Evolutionary conservation across 2,797 vertebrate species (phyloP).

Genomic region (Arremon brunneinucha): DNA sequence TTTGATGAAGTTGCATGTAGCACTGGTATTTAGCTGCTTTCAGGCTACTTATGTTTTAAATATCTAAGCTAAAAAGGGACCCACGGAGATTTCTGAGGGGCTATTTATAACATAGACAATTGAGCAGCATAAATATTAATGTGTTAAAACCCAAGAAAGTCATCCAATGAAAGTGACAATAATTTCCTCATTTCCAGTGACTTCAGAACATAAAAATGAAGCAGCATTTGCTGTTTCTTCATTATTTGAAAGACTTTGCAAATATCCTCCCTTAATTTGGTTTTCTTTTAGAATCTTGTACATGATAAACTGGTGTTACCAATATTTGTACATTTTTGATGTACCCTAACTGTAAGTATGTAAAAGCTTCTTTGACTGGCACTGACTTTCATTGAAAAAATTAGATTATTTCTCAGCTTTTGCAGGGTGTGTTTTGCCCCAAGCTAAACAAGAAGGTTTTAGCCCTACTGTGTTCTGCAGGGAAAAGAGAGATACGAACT

Average conservation of each 20-base stretch:
- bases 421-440: slow-evolving; percentile 73
- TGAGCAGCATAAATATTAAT: slow-evolving; percentile 21
- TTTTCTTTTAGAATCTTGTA: slow-evolving; percentile 22
- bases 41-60: not conserved
- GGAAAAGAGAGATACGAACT: slow-evolving; percentile 51
- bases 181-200: slow-evolving; percentile 20
- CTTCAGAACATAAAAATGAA: slow-evolving; percentile 31
- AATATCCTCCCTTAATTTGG: not conserved
- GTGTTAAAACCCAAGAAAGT: slow-evolving; percentile 6
- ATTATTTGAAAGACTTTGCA: not conserved
- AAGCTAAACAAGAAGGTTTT: slow-evolving; percentile 74
- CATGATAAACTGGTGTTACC: slow-evolving; percentile 1
- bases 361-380: slow-evolving; percentile 72
- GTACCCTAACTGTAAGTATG: slow-evolving; percentile 47
- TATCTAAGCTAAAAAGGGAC: not conserved
- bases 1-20: slow-evolving; percentile 13
- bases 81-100: not conserved
- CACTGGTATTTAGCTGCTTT: not conserved
- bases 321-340: slow-evolving; percentile 41
- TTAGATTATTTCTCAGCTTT: slow-evolving; percentile 69
- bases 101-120: slow-evolving; percentile 1
- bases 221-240: not conserved
- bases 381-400: slow-evolving; percentile 76
- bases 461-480: slow-evolving; percentile 53
- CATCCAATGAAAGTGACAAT: not conserved